Evolutionary conservation across 37 sponge, comb jelly and placozoan genomes (phyloP).

Genomic region (Sycon ciliatum): DNA sequence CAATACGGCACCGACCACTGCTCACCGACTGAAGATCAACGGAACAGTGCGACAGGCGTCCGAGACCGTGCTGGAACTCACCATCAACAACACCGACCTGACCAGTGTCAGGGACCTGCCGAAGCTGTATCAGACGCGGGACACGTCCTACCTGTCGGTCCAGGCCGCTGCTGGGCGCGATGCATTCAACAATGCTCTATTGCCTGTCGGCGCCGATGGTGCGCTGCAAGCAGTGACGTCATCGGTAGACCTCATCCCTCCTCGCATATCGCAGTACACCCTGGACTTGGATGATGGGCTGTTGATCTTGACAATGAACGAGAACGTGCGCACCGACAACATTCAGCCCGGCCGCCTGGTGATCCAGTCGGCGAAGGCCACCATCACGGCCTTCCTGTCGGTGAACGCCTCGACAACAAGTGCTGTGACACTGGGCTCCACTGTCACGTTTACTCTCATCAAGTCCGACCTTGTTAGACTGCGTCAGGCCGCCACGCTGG

Average conservation of each 20-base stretch:
- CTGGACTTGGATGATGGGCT: constrained; percentile 46
- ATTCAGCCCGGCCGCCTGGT: constrained; percentile 25
- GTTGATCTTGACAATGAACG: constrained; percentile 54
- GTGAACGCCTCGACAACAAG: constrained; percentile 16
- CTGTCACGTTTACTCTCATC: constrained; percentile 37
- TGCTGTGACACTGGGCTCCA: not conserved
- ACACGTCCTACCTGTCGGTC: constrained; percentile 43
- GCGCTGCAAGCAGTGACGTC: constrained; percentile 36
- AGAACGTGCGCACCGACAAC: constrained; percentile 43
- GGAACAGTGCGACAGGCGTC: too few relatives aligned
- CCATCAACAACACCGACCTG: not conserved
- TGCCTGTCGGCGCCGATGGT: not conserved
- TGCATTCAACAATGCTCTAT: constrained; percentile 44
- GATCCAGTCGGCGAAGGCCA: constrained; percentile 35
- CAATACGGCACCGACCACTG: too few relatives aligned
- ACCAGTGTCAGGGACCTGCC: not conserved
- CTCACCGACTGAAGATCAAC: too few relatives aligned
- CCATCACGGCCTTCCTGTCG: not conserved
- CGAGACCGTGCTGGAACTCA: not conserved
- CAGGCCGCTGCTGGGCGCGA: constrained; percentile 47
- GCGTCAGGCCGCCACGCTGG: constrained; percentile 24
- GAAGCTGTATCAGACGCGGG: not conserved
- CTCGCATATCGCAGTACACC: constrained; percentile 29
- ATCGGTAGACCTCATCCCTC: constrained; percentile 53
- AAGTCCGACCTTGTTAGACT: constrained; percentile 57